These are phyloP conservation scores for Epizoanthus stellaris DNA, from an alignment of 92 coral and sea anemone genomes.

Conservation along the genomic window DNA sequence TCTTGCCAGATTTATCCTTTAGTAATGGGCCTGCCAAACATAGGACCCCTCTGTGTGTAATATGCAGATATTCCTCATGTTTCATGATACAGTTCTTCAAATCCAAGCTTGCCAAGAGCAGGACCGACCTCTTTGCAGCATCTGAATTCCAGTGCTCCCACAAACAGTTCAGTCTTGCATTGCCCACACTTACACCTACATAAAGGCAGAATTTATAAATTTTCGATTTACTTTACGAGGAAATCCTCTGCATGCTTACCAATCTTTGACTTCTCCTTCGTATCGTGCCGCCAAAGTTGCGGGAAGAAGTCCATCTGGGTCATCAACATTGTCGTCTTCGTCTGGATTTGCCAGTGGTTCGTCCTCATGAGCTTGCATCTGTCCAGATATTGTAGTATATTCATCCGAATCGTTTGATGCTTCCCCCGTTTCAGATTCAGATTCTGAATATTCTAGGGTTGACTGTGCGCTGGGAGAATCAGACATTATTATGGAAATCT, in stretches of 20 bases:
- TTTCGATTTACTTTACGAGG: too few species aligned
- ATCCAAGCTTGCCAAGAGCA: slow-evolving; percentile 11
- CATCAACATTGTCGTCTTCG: slow-evolving; percentile 5
- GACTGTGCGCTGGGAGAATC: too few species aligned
- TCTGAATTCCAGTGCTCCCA: slow-evolving; percentile 31
- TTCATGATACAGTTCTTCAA: slow-evolving; percentile 29
- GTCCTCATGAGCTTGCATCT: slow-evolving; percentile 1
- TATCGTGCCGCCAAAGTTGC: slow-evolving; percentile 4
- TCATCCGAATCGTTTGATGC: too few species aligned
- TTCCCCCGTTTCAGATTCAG: too few species aligned
- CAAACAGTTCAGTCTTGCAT: slow-evolving; percentile 21
- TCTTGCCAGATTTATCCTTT: slow-evolving; percentile 4
- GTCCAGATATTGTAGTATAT: too few species aligned
- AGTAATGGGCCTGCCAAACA: slow-evolving; percentile 6
- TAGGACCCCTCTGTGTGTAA: slow-evolving; percentile 18
- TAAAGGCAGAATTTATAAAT: background rate
- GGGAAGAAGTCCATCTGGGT: slow-evolving; percentile 31
- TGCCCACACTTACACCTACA: slow-evolving; percentile 41
- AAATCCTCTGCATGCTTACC: background rate
- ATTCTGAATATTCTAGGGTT: too few species aligned
- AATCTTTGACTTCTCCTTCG: slow-evolving; percentile 14
- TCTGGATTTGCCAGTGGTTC: slow-evolving; percentile 23
- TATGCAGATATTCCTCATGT: slow-evolving; percentile 20
- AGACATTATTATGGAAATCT: too few species aligned
- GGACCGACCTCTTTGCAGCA: slow-evolving; percentile 33